Base-by-base conservation (phyloP, 2,888 invertebrate species). In the Scaptomyza reducta region DNA sequence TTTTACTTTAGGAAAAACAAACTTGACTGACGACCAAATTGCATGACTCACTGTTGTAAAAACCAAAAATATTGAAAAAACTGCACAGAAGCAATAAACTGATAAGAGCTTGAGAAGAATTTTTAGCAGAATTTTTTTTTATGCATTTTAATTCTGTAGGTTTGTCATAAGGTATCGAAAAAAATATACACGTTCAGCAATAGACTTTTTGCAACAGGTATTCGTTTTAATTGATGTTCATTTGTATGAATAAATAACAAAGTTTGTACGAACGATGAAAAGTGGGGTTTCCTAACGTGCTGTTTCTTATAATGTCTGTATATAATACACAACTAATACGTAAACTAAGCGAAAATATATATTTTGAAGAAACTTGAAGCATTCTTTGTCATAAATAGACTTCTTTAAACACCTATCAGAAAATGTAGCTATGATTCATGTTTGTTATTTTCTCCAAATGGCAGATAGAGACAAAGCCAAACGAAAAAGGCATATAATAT, bases 31-130 rank as follows among this genome's bases (percentile, higher is more conserved):
- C 27, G 6, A 13, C 16, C 25, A 22, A 51, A 33, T 33, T 0
- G 40, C 11, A 53, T 70, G 70, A 70, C n/a, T 64, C 53, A 70
- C 44, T 18, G 11, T 47, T 42, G 10, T 7, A 27, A 61, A 47
- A 11, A 31, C 1, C n/a, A 41, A 33, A 31, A 11, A 35, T 27
- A n/a, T 11, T 1, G n/a, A 31, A 22, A 10, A 16, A 14, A 1
- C 6, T 29, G 25, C 22, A 25, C 9, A 25, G 16, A 46, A 25
- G 9, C 1, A 31, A 7, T 6, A 13, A 10, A 40, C 16, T 33
- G 61, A 61, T 61, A 47, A 40, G 2, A 46, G 10, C 5, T 38
- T 25, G 25, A 13, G 10, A 18, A 29, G 3, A 42, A 11, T 6
- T 1, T 6, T 1, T 18, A 11, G 22, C n/a, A 41, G 18, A 41